phyloP scores from a whole-genome alignment of 1,140 invertebrate species.

The Drosophila sucinea region DNA sequence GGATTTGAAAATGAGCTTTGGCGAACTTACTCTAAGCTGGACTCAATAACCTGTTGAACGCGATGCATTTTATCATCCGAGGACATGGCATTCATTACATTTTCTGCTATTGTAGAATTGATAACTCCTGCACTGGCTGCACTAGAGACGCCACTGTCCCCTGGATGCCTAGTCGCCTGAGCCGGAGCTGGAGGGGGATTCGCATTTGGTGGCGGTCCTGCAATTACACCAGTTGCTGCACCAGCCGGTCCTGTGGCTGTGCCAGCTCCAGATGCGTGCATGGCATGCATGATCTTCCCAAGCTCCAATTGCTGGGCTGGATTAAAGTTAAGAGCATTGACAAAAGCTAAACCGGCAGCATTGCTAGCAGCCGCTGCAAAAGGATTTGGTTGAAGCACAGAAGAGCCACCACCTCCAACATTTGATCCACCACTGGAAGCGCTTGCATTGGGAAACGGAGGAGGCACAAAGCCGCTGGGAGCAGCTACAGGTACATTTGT shows the following conservation, averaged over 20 bases:
- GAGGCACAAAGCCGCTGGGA: conserved; percentile 75
- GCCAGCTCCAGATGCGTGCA: conserved; percentile 30
- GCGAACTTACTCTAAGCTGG: conserved; percentile 73
- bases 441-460: conserved; percentile 59
- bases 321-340: conserved; percentile 62
- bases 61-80: conserved; percentile 70
- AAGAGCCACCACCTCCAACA: conserved; percentile 34
- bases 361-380: conserved; percentile 56
- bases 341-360: conserved; percentile 56
- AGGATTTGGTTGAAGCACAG: conserved; percentile 74
- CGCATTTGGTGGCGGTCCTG: conserved; percentile 14
- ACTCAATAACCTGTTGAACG: conserved; percentile 73
- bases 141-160: conserved; percentile 18
- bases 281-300: conserved; percentile 73
- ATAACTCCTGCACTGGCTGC: conserved; percentile 58
- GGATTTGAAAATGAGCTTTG: neutral
- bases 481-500: conserved; percentile 77
- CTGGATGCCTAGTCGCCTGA: conserved; percentile 30
- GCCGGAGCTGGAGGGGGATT: conserved; percentile 18
- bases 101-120: conserved; percentile 71
- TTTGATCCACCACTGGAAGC: conserved; percentile 24
- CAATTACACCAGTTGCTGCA: conserved; percentile 7
- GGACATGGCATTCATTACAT: conserved; percentile 68
- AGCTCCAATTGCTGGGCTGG: conserved; percentile 66
- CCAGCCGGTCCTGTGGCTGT: conserved; percentile 8